These are phyloP conservation scores for Squalus acanthias DNA, from an alignment of 2,797 vertebrate species.

Conservation along the genomic window DNA sequence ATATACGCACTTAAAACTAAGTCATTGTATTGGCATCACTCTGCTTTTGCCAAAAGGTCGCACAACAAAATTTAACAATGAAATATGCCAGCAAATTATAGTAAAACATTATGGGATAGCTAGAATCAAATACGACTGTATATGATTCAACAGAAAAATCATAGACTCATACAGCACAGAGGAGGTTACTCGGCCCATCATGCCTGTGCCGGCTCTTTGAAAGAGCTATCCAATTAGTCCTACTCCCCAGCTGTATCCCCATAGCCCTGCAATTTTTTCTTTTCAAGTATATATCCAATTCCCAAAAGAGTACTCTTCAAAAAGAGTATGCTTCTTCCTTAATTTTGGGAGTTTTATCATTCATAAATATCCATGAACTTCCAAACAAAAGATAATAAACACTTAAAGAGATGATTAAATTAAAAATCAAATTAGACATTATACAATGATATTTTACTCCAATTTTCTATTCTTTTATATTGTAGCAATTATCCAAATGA, in stretches of 20 bases:
- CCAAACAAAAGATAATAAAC: neutral
- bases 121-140: neutral
- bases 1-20: neutral
- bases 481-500: constrained; percentile 27
- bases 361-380: constrained; percentile 25
- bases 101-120: neutral
- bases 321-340: neutral
- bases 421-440: neutral
- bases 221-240: neutral
- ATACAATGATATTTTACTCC: constrained; percentile 13
- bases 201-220: neutral
- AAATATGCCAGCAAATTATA: neutral
- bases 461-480: neutral
- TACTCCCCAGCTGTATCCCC: neutral
- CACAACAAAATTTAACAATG: neutral
- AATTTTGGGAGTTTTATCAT: constrained; percentile 3
- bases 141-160: neutral
- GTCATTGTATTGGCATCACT: neutral
- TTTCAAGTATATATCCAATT: neutral
- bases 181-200: neutral
- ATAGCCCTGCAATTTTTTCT: neutral
- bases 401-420: neutral
- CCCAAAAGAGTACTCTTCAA: neutral
- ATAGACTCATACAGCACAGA: neutral
- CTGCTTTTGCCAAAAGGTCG: neutral